Base-by-base conservation (phyloP, 1,140 invertebrate species). In the Zaprionus ghesquierei region DNA sequence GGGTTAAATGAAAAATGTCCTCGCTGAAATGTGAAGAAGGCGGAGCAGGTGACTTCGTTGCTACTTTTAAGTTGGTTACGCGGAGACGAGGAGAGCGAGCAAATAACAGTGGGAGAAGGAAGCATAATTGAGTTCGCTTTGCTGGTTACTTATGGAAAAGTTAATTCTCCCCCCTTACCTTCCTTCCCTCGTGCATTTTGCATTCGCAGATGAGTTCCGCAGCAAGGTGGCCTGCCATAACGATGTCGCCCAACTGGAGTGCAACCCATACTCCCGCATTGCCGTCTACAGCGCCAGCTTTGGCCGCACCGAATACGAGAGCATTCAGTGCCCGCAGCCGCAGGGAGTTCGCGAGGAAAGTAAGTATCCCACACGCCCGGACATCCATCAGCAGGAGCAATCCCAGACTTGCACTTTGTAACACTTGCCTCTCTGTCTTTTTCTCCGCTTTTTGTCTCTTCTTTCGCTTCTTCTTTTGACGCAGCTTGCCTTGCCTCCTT, bases 201-300 rank as follows among this genome's bases (percentile, higher is more conserved):
- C 85, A 77, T 69, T 94, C 94, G 78, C 94, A 98, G 97, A 97
- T 92, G 96, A 97, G 92, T 98, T 98, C 92, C 94, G 96, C 33
- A 98, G 96, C 92, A 96, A 97, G 93, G 96, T 97, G 54, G 97
- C 96, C 18, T 98, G 98, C 92, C 96, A 98, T 92, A 97, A 97
- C 84, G 96, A 98, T 71, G 94, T 95, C 69, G 94, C 98, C 66
- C 95, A 96, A 92, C 94, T 97, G 84, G 94, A 95, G 79, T 97
- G 97, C 92, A 95, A 96, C 91, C 96, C 96, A 22, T 95, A 96
- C 89, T 95, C 95, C 1, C 94, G 97, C 79, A 95, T 99, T 5
- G 97, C 97, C 18, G 95, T 99, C 71, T 98, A 97, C 92, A 97
- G 96, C 38, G 97, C 97, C 6, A 96, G 96, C 84, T 99, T 97